phyloP scores from a whole-genome alignment of 2,888 invertebrate species.

The Drosophila formosana region DNA sequence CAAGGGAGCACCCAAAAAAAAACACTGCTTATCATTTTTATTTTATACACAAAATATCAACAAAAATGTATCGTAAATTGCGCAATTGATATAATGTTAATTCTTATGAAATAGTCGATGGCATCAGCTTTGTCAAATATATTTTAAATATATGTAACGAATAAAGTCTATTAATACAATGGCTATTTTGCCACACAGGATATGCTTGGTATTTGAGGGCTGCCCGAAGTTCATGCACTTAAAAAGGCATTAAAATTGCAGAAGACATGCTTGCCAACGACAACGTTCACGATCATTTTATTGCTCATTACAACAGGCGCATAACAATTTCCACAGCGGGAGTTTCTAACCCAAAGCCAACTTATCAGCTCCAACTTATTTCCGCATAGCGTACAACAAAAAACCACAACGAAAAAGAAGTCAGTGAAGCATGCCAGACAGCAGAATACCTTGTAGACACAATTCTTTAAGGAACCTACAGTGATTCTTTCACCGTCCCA shows the following conservation, averaged over 20 bases:
- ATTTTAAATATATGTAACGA: no score
- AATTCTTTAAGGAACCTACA: not conserved
- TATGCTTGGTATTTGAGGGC: conserved; percentile 18
- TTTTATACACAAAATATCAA: conserved; percentile 1
- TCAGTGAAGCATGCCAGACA: not conserved
- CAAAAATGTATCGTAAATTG: not conserved
- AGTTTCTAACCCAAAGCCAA: conserved; percentile 5
- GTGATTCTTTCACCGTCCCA: not conserved
- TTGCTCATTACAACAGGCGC: conserved; percentile 48
- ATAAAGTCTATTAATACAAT: not conserved
- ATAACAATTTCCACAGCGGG: conserved; percentile 50
- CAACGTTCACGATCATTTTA: conserved; percentile 52
- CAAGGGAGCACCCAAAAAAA: conserved; percentile 3
- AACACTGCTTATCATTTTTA: conserved; percentile 22
- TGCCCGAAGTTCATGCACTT: conserved; percentile 25
- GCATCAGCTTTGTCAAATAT: no score
- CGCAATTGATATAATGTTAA: not conserved
- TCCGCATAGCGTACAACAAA: conserved; percentile 47
- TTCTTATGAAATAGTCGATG: no score
- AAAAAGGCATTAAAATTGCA: conserved; percentile 54
- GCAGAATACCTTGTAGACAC: not conserved
- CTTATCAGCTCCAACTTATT: conserved; percentile 52
- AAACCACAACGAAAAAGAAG: not conserved
- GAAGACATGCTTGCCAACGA: conserved; percentile 31
- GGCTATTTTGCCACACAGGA: conserved; percentile 31